phyloP scores from a whole-genome alignment of 2,797 vertebrate genomes.

The Carcharodon carcharias region DNA sequence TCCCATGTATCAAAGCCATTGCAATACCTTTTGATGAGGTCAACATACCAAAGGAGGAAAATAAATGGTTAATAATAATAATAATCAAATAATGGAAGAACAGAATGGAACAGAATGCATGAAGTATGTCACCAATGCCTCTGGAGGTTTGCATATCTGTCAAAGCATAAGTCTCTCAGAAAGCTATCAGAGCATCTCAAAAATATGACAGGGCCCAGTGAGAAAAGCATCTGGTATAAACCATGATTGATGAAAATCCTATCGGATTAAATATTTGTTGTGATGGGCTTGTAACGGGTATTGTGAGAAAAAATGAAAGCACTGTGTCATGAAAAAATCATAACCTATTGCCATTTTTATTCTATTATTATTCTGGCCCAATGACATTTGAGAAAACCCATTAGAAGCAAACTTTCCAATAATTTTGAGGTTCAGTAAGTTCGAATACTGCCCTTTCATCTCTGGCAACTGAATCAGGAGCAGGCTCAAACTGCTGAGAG shows the following conservation, averaged over 20 bases:
- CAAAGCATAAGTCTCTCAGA: constrained; percentile 2
- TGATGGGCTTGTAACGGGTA: not conserved
- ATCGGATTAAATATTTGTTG: constrained; percentile 22
- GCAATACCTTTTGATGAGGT: not conserved
- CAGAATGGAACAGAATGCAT: not conserved
- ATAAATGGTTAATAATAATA: not conserved
- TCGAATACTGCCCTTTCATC: not conserved
- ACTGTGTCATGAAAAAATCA: constrained; percentile 17
- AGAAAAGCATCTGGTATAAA: constrained; percentile 17
- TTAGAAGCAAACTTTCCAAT: constrained; percentile 2
- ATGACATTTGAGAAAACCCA: not conserved
- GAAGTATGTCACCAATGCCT: constrained; percentile 10
- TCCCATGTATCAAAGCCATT: not conserved
- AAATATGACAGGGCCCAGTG: constrained; percentile 17
- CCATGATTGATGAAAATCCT: constrained; percentile 23
- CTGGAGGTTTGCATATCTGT: not conserved
- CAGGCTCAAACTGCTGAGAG: not conserved
- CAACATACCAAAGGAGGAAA: not conserved
- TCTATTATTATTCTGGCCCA: not conserved
- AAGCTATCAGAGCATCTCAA: not conserved
- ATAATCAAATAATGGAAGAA: not conserved
- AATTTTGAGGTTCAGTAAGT: not conserved
- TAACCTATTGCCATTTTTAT: not conserved
- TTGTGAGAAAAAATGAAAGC: constrained; percentile 34
- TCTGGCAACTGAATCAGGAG: too few relatives aligned